These are phyloP conservation scores for human (Homo sapiens) DNA, from an alignment of 2,113 vertebrate species.

Conservation along the genomic window DNA sequence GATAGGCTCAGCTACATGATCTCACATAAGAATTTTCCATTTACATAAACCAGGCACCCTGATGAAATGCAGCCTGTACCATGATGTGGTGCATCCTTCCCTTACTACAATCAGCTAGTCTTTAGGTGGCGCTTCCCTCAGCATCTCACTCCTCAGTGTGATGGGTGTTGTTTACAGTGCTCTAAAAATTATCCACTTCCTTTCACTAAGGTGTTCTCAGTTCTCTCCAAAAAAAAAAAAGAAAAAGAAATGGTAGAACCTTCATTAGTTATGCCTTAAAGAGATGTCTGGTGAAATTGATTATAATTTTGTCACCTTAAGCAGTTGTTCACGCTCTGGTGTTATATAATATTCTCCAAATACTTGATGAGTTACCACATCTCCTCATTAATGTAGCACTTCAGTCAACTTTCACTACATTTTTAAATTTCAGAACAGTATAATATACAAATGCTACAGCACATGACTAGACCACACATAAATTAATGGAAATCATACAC, in stretches of 20 bases:
- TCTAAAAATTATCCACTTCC: background rate
- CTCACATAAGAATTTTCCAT: background rate
- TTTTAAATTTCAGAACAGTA: background rate
- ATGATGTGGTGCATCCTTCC: background rate
- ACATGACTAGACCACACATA: background rate
- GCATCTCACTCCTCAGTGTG: background rate
- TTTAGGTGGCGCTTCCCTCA: background rate
- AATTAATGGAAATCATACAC: background rate
- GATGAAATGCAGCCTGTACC: background rate
- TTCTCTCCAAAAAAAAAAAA: background rate
- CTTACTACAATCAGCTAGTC: fast-evolving
- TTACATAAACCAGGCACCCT: background rate
- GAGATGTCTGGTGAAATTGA: background rate
- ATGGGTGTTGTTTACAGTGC: background rate
- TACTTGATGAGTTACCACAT: background rate
- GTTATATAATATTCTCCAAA: background rate
- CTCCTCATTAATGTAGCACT: background rate
- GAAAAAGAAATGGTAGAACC: background rate
- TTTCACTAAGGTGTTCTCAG: background rate
- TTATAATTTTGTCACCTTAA: background rate
- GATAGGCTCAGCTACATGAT: background rate
- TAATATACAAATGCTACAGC: background rate
- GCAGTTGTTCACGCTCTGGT: background rate
- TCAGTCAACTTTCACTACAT: background rate
- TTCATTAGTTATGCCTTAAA: background rate